A percentile compares a stretch with the other conserved stretches of the same genome.
Evolutionary conservation across 2,888 invertebrate species (phyloP).

Genomic region (Rotaria socialis): DNA sequence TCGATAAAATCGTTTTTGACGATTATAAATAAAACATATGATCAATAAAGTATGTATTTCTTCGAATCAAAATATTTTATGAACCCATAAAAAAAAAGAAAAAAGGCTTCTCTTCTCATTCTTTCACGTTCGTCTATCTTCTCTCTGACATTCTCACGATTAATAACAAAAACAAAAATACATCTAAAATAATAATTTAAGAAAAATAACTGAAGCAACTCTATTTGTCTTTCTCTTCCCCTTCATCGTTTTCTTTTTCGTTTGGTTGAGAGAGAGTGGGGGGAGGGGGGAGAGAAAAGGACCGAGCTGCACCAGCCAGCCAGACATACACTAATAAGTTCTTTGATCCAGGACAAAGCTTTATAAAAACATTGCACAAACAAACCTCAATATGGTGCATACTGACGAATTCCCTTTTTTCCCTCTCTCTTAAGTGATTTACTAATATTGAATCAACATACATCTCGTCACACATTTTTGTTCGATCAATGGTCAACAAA

Average conservation of each 20-base stretch:
- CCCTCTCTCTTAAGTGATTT: neutral
- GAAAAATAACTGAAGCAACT: neutral
- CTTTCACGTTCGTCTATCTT: neutral
- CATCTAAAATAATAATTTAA: neutral
- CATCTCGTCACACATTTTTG: no score
- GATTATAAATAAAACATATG: neutral
- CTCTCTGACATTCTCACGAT: neutral
- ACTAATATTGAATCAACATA: neutral
- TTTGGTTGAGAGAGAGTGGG: neutral
- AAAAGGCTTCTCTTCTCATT: neutral
- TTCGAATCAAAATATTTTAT: neutral
- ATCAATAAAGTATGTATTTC: neutral
- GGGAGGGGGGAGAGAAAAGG: neutral
- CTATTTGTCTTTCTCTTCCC: neutral
- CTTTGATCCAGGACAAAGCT: neutral
- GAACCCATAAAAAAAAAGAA: neutral
- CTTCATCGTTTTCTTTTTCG: neutral
- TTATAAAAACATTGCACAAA: neutral
- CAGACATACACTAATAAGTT: neutral
- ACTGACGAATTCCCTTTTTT: neutral
- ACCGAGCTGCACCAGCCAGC: neutral
- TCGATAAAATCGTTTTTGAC: neutral
- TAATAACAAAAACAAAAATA: conserved; percentile 17
- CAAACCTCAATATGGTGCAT: no score
- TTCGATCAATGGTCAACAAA: neutral